Evolutionary conservation across 2,888 invertebrate species (phyloP).

Genomic region (Eretmocerus hayati): DNA sequence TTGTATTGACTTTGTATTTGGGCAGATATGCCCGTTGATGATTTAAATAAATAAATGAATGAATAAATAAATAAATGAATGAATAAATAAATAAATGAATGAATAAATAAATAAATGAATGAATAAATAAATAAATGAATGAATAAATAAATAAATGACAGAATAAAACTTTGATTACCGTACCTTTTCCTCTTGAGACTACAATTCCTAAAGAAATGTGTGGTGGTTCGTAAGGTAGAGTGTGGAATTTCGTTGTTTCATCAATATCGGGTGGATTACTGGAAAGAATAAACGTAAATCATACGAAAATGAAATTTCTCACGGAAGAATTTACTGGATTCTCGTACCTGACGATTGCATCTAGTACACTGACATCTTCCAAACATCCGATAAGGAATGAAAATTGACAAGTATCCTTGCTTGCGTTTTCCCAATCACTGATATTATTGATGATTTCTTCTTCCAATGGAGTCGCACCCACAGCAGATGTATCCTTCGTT

Average conservation of each 20-base stretch:
- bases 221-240: slow-evolving; percentile 35
- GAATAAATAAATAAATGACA: not conserved
- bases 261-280: slow-evolving; percentile 35
- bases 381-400: slow-evolving; percentile 78
- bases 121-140: not conserved
- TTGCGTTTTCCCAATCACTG: slow-evolving; percentile 70
- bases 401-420: slow-evolving; percentile 82
- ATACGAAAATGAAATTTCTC: not conserved
- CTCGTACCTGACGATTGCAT: slow-evolving; percentile 55
- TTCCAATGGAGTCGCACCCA: slow-evolving; percentile 35
- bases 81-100: not conserved
- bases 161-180: not conserved
- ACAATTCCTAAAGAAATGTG: slow-evolving; percentile 43
- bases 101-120: not conserved
- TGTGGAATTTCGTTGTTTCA: slow-evolving; percentile 33
- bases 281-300: slow-evolving; percentile 12
- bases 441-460: slow-evolving; percentile 49
- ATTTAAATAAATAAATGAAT: too few species aligned
- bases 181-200: slow-evolving; percentile 46
- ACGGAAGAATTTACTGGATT: not conserved
- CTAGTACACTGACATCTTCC: slow-evolving; percentile 78
- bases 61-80: too few species aligned
- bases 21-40: too few species aligned
- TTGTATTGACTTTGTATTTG: too few species aligned
- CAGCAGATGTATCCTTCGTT: slow-evolving; percentile 42